Percentiles rank a stretch among this genome's conserved stretches.
phyloP scores from a whole-genome alignment of 2,113 vertebrate genomes.

The Sitta europaea region DNA sequence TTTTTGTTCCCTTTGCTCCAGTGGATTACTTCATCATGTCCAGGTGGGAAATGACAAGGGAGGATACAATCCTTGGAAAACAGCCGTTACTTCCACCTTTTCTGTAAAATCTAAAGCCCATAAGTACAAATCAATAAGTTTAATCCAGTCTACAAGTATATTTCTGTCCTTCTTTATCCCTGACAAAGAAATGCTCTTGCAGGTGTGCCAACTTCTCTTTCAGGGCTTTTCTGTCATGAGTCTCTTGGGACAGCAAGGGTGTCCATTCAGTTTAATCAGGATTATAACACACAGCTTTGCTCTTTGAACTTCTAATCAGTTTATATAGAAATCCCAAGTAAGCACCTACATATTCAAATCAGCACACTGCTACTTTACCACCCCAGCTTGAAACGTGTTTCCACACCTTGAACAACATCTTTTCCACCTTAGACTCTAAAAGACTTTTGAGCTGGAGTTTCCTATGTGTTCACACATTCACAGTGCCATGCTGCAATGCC shows the following conservation, averaged over 20 bases:
- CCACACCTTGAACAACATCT: neutral
- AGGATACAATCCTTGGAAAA: constrained; percentile 53
- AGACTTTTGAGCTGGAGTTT: neutral
- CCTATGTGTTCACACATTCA: accelerated
- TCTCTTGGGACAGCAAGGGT: neutral
- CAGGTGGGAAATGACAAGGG: constrained; percentile 63
- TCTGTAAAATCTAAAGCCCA: neutral
- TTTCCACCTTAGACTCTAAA: neutral
- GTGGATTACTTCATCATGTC: constrained; percentile 63
- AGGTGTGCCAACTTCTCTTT: accelerated
- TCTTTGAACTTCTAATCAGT: neutral
- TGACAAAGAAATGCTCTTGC: neutral
- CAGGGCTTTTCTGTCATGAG: neutral
- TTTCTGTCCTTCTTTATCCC: neutral
- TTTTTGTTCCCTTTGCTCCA: constrained; percentile 66
- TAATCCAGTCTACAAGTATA: neutral
- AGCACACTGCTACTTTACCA: neutral
- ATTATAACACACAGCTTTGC: neutral
- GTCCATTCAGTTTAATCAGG: neutral
- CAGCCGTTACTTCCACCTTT: constrained; percentile 28
- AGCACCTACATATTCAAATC: neutral
- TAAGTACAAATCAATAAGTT: neutral
- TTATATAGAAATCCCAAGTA: neutral
- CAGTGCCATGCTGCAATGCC: neutral
- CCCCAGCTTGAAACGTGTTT: neutral